Conservation (phyloP, 2,113 vertebrate species). For the Brienomyrus brachyistius region DNA sequence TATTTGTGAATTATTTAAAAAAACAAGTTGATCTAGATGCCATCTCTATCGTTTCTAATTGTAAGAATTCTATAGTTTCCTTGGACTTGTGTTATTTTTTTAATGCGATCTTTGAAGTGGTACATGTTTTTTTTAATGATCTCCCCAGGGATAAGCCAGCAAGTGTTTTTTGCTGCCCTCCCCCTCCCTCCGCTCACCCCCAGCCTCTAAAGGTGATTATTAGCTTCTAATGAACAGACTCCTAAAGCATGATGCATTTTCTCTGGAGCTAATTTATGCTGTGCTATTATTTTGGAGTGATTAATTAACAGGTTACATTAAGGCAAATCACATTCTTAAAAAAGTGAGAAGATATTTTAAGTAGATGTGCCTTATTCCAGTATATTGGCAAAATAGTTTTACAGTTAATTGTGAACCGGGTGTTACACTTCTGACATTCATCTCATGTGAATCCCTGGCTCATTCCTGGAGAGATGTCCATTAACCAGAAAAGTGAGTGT, state of each 20-base stretch:
- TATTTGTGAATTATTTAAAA: not conserved
- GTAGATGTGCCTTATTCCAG: not conserved
- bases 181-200: constrained; percentile 12
- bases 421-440: not conserved
- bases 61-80: not conserved
- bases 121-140: constrained; percentile 35
- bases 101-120: constrained; percentile 26
- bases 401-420: not conserved
- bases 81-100: constrained; percentile 14
- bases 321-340: not conserved
- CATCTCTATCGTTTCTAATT: not conserved
- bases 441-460: not conserved
- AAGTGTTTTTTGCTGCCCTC: constrained; percentile 21
- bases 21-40: not conserved
- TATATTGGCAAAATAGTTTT: not conserved
- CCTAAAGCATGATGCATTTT: constrained; percentile 5
- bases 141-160: constrained; percentile 31
- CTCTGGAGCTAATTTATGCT: constrained; percentile 11
- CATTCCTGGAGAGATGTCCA: not conserved
- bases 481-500: constrained; percentile 11
- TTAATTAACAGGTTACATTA: constrained; percentile 2
- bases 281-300: not conserved
- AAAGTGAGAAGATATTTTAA: not conserved
- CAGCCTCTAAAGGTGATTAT: constrained; percentile 36
- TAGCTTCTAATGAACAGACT: constrained; percentile 18